Evolutionary conservation across 92 coral and sea anemone genomes (phyloP).

Genomic region (Heliopora coerulea): DNA sequence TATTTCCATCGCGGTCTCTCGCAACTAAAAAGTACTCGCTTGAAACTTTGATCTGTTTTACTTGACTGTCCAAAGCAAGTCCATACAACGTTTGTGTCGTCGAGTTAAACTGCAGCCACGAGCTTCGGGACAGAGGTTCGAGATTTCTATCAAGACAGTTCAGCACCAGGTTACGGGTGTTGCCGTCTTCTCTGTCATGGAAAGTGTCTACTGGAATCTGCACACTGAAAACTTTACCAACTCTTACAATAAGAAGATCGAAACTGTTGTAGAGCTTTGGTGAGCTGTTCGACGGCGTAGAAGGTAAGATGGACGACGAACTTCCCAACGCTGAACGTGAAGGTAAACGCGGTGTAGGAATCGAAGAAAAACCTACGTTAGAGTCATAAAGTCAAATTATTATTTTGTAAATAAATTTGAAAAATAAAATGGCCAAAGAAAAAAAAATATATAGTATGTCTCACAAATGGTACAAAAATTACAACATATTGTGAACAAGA

Average conservation of each 20-base stretch:
- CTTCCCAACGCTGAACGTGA: not conserved
- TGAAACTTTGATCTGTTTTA: not conserved
- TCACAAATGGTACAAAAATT: too few relatives aligned
- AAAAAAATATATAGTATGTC: too few relatives aligned
- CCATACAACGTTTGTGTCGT: constrained; percentile 69
- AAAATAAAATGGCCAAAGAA: too few relatives aligned
- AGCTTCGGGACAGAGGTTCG: constrained; percentile 51
- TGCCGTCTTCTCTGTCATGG: constrained; percentile 82
- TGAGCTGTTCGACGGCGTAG: constrained; percentile 58
- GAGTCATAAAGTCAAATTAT: too few relatives aligned
- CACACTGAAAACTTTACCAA: constrained; percentile 68
- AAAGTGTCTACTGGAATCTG: constrained; percentile 76
- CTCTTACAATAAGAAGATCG: constrained; percentile 68
- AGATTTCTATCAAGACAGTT: constrained; percentile 29
- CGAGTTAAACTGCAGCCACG: constrained; percentile 78
- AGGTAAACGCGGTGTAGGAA: not conserved
- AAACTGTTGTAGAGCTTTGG: constrained; percentile 71
- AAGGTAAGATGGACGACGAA: constrained; percentile 2
- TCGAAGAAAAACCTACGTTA: too few relatives aligned
- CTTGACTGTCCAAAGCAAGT: constrained; percentile 55
- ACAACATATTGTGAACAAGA: too few relatives aligned
- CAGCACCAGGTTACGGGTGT: constrained; percentile 69
- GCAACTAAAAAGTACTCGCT: constrained; percentile 65
- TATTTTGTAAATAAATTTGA: too few relatives aligned
- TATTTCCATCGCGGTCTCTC: constrained; percentile 58